A percentile compares a stretch with the other conserved stretches of the same genome.
Conservation (phyloP, 2,888 invertebrate genomes). For the Acanthosepion lycidas region DNA sequence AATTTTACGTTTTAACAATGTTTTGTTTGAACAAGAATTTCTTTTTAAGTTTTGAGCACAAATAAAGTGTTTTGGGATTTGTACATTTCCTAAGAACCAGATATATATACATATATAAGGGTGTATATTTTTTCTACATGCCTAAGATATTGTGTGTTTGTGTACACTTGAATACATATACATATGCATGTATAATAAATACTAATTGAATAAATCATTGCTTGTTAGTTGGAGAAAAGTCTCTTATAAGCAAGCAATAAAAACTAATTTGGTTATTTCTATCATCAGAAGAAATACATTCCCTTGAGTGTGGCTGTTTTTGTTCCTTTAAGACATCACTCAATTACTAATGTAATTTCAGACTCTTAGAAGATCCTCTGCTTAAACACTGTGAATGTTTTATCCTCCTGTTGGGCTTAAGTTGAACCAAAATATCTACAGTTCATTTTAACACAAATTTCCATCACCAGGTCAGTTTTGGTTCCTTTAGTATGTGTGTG, state of each 20-base stretch:
- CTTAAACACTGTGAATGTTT: not conserved
- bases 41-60: not conserved
- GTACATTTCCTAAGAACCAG: too few species aligned
- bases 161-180: not conserved
- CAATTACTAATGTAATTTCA: not conserved
- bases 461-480: not conserved
- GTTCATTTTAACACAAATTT: not conserved
- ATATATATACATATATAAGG: too few species aligned
- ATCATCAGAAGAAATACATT: not conserved
- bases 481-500: not conserved
- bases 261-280: not conserved
- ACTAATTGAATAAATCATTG: not conserved
- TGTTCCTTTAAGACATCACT: not conserved
- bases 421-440: not conserved
- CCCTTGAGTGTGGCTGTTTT: not conserved
- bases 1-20: not conserved
- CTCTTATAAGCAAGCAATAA: not conserved
- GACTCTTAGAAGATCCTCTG: not conserved
- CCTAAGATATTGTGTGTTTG: not conserved
- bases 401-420: not conserved
- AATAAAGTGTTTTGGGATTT: too few species aligned
- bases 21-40: not conserved
- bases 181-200: not conserved
- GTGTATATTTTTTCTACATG: not conserved
- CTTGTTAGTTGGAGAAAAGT: not conserved